Conservation (phyloP, 2,888 invertebrate genomes). For the Drosophila greeni region DNA sequence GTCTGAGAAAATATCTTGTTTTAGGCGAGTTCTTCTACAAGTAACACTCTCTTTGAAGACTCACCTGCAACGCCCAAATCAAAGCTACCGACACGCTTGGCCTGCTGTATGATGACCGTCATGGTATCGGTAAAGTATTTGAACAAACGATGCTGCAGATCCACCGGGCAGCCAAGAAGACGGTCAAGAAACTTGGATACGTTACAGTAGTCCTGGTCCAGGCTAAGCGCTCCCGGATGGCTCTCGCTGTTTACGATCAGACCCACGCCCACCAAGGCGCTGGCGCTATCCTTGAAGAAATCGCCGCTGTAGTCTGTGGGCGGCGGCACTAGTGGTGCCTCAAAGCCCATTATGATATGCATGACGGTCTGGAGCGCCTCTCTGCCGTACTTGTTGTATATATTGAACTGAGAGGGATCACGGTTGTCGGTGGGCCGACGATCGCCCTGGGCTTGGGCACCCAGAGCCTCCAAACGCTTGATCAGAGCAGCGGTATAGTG, state of each 20-base stretch:
- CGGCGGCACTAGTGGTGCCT: conserved; percentile 88
- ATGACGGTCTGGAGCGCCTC: conserved; percentile 95
- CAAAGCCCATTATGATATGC: conserved; percentile 96
- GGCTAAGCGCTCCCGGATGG: conserved; percentile 87
- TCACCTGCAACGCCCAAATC: too few relatives aligned
- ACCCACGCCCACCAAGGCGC: conserved; percentile 96
- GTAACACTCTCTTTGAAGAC: too few relatives aligned
- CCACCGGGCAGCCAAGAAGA: conserved; percentile 98
- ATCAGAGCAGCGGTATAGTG: conserved; percentile 98
- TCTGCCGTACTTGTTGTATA: conserved; percentile 98
- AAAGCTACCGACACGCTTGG: conserved; percentile 94
- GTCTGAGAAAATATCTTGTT: too few relatives aligned
- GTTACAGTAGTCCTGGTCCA: conserved; percentile 97
- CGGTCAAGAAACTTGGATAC: conserved; percentile 99
- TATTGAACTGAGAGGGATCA: conserved; percentile 98
- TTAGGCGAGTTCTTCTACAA: too few relatives aligned
- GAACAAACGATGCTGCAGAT: conserved; percentile 96
- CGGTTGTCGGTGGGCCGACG: conserved; percentile 97
- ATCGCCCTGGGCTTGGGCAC: conserved; percentile 99
- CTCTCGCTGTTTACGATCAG: conserved; percentile 92
- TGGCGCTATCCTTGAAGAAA: conserved; percentile 96
- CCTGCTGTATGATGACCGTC: conserved; percentile 93
- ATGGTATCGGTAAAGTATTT: conserved; percentile 98
- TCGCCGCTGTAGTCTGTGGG: conserved; percentile 94
- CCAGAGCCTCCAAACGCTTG: conserved; percentile 95